A percentile compares a stretch with the other conserved stretches of the same genome.
Evolutionary conservation across 2,797 vertebrate genomes (phyloP).

Genomic region (Microcaecilia unicolor): DNA sequence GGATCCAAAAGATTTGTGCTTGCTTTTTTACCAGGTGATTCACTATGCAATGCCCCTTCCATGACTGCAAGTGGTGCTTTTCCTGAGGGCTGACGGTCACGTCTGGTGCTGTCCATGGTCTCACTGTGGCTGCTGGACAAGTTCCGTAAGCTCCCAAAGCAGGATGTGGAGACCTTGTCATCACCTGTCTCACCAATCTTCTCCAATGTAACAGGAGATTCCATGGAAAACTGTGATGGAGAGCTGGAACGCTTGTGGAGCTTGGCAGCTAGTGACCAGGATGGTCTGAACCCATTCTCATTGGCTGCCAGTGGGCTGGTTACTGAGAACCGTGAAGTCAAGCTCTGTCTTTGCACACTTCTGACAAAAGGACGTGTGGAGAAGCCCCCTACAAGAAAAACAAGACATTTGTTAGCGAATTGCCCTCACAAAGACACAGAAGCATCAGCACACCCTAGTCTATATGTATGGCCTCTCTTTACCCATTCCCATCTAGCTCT

Average conservation of each 20-base stretch:
- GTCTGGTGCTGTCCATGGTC: slow-evolving; percentile 52
- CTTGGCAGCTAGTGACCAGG: slow-evolving; percentile 87
- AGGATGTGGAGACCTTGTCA: slow-evolving; percentile 86
- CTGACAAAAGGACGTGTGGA: slow-evolving; percentile 90
- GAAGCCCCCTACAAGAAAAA: slow-evolving; percentile 75
- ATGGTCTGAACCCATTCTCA: slow-evolving; percentile 78
- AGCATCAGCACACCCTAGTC: too few species aligned
- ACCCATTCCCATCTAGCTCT: too few species aligned
- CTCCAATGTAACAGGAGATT: slow-evolving; percentile 82
- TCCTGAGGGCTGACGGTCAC: slow-evolving; percentile 68
- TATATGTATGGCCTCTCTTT: too few species aligned
- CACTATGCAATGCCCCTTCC: slow-evolving; percentile 73
- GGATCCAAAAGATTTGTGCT: slow-evolving; percentile 46
- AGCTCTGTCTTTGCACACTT: slow-evolving; percentile 90
- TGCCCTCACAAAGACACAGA: background rate
- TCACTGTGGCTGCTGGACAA: slow-evolving; percentile 55
- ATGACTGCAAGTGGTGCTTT: slow-evolving; percentile 82
- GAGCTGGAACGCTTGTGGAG: slow-evolving; percentile 87
- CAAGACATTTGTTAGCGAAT: background rate
- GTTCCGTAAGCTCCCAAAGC: slow-evolving; percentile 72
- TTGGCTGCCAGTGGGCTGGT: slow-evolving; percentile 85
- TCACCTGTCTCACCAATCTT: slow-evolving; percentile 83
- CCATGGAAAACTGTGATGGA: slow-evolving; percentile 87
- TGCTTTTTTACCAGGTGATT: slow-evolving; percentile 53
- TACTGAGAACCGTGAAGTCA: slow-evolving; percentile 85